These are phyloP conservation scores for Drosophila ogumai DNA, from an alignment of 1,140 invertebrate genomes.

Conservation along the genomic window DNA sequence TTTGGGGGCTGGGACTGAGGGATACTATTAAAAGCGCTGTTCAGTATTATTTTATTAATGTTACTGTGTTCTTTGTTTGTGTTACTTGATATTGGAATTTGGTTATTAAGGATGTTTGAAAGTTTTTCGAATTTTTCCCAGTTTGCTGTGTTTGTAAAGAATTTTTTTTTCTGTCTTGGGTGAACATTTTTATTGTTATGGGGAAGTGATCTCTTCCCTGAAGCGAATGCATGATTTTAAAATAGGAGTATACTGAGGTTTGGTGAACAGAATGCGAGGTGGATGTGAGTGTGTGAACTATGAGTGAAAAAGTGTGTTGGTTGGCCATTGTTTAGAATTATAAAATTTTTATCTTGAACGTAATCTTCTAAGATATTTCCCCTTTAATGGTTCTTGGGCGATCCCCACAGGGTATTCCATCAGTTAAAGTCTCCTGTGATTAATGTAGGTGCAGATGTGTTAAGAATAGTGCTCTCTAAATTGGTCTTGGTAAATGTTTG, in stretches of 20 bases:
- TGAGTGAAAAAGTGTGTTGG: not conserved
- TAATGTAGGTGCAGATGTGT: not conserved
- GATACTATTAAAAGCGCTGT: not conserved
- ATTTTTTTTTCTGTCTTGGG: not conserved
- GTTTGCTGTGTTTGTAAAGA: not conserved
- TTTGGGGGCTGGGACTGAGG: not conserved
- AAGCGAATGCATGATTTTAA: not conserved
- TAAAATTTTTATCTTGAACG: not conserved
- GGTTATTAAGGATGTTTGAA: not conserved
- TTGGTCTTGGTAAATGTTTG: not conserved
- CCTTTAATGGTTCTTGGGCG: not conserved
- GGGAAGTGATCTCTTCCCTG: not conserved
- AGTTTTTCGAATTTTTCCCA: conserved; percentile 1
- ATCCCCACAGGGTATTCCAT: not conserved
- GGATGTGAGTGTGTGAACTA: not conserved
- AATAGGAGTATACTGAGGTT: not conserved
- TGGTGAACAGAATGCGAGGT: not conserved
- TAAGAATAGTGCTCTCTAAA: not conserved
- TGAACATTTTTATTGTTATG: not conserved
- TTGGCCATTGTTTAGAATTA: not conserved
- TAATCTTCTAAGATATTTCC: not conserved
- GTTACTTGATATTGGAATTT: not conserved
- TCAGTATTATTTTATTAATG: not conserved
- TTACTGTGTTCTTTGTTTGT: conserved; percentile 1
- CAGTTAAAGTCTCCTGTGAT: not conserved